Evolutionary conservation across 1,140 invertebrate species (phyloP), one percentile per base, ranked within the genome.

Genomic region (Adoxophyes honmai): DNA sequence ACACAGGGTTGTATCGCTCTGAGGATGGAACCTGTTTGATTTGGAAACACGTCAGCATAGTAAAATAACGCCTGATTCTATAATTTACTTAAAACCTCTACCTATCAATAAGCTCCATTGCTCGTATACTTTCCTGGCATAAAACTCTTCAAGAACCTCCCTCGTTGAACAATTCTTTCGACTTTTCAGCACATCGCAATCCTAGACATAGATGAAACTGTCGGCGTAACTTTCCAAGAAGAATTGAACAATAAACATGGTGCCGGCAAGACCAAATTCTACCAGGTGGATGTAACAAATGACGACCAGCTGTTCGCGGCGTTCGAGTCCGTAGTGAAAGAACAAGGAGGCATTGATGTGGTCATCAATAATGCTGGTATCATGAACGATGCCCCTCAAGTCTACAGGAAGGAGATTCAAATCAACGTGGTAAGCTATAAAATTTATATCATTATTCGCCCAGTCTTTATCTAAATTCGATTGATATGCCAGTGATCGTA

Each of bases 341-440:
- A 91, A 7, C 79, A 92, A 37, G 91, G 92, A 0, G 89, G 90
- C 1, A 78, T 93, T 4, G 91, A 93, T 72, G 88, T 94, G 3
- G 88, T 93, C 21, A 82, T 94, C 35, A 94, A 94, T 73, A 93
- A 93, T 73, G 93, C 92, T 15, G 93, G 90, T 9, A 75, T 78
- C 14, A 62, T 81, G 51, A 68, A 78, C 34, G 78, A 81, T 18
- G 4, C 36, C 16, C 15, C 16, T 60, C 64, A 52, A 56, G 62
- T 57, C 34, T 76, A 72, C 60, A 60, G 62, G 59, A 76, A 70
- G 36, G 66, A 62, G 54, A 75, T 81, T 34, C 64, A 61, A n/a
- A 59, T 79, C 2, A 86, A 86, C 70, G 55, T 81, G 51, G 79
- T 84, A 65, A 78, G 78, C n/a, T n/a, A n/a, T n/a, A n/a, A n/a